These are phyloP conservation scores for Trematomus bernacchii DNA, from an alignment of 2,797 vertebrate genomes.

Conservation along the genomic window DNA sequence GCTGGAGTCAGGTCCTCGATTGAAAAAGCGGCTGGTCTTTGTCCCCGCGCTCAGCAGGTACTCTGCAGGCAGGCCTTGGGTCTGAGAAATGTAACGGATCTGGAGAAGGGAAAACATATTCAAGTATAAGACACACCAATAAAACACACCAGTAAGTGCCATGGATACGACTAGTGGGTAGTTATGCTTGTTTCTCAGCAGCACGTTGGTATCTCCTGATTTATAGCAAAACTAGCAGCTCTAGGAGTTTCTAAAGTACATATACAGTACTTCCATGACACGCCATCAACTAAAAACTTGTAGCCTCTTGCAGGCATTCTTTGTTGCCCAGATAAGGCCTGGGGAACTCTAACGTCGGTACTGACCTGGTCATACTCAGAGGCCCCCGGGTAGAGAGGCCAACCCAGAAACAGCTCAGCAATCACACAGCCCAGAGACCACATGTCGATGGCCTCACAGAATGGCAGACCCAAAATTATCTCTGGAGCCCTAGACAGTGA, in stretches of 20 bases:
- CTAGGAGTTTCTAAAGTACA: not conserved
- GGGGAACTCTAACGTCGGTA: slow-evolving; percentile 4
- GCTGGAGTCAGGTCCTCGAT: slow-evolving; percentile 92
- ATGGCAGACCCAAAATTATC: slow-evolving; percentile 97
- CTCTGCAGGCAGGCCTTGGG: slow-evolving; percentile 97
- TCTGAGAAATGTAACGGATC: slow-evolving; percentile 99
- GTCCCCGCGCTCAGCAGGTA: slow-evolving; percentile 96
- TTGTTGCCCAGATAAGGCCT: not conserved
- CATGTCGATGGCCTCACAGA: slow-evolving; percentile 99
- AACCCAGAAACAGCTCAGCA: slow-evolving; percentile 97
- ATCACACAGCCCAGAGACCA: slow-evolving; percentile 99
- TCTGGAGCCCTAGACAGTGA: slow-evolving; percentile 91
- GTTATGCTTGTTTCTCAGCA: not conserved
- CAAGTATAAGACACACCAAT: not conserved
- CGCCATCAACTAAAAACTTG: not conserved
- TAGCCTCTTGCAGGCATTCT: not conserved
- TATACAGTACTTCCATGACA: not conserved
- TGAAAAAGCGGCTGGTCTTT: slow-evolving; percentile 97
- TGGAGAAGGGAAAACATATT: slow-evolving; percentile 61
- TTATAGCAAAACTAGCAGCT: not conserved
- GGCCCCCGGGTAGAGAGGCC: slow-evolving; percentile 97
- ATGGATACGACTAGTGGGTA: not conserved
- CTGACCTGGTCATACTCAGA: slow-evolving; percentile 98
- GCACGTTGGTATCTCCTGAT: not conserved
- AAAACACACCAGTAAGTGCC: not conserved